Percentiles rank a stretch among this genome's conserved stretches.
Conservation (phyloP, 2,797 vertebrate species). For the Pseudochaenichthys georgianus region DNA sequence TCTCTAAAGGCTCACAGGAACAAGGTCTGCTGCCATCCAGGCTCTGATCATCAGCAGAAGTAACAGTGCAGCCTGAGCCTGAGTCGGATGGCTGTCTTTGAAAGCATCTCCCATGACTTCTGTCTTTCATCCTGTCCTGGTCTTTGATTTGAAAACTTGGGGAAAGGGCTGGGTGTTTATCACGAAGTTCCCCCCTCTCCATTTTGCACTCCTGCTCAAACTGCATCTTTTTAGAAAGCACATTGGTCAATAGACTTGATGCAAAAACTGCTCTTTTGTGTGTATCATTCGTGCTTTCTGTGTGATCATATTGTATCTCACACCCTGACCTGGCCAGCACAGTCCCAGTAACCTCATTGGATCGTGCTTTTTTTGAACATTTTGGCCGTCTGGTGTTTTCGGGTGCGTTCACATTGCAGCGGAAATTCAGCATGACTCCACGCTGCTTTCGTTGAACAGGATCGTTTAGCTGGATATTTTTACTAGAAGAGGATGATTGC, state of each 20-base stretch:
- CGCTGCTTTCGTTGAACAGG: slow-evolving; percentile 72
- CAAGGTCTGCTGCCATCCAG: slow-evolving; percentile 65
- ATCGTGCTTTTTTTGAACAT: slow-evolving; percentile 74
- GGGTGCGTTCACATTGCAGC: slow-evolving; percentile 81
- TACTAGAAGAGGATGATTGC: slow-evolving; percentile 65
- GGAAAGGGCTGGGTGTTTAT: slow-evolving; percentile 59
- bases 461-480: slow-evolving; percentile 71
- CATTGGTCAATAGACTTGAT: slow-evolving; percentile 94
- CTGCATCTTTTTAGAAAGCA: slow-evolving; percentile 99
- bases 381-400: slow-evolving; percentile 67
- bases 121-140: slow-evolving; percentile 76
- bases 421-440: slow-evolving; percentile 86
- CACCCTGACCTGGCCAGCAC: slow-evolving; percentile 71
- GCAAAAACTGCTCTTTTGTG: slow-evolving; percentile 92
- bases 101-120: slow-evolving; percentile 63
- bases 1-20: slow-evolving; percentile 82
- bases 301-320: slow-evolving; percentile 67
- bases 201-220: slow-evolving; percentile 94
- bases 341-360: slow-evolving; percentile 74
- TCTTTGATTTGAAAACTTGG: slow-evolving; percentile 68
- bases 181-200: slow-evolving; percentile 90
- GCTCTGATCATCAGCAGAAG: slow-evolving; percentile 83
- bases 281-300: slow-evolving; percentile 74
- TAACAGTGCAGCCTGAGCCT: slow-evolving; percentile 82
- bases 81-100: slow-evolving; percentile 90